A percentile compares a stretch with the other conserved stretches of the same genome.
phyloP scores from a whole-genome alignment of 2,797 vertebrate species.

The Labeo calbasu region DNA sequence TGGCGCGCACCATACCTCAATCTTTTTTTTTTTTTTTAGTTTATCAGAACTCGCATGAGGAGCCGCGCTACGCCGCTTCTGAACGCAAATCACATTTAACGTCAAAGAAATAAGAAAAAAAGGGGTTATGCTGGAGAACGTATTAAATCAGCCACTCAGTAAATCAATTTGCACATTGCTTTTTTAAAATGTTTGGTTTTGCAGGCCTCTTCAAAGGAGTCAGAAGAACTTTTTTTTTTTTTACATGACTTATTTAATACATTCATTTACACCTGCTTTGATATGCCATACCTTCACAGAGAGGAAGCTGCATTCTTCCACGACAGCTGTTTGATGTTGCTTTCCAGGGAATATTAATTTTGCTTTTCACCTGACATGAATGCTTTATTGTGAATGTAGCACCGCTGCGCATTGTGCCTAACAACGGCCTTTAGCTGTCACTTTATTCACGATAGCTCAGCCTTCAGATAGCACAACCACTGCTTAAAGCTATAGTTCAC shows the following conservation, averaged over 20 bases:
- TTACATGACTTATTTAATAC: conserved; percentile 56
- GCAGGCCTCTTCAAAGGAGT: conserved; percentile 25
- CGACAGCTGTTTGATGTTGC: conserved; percentile 62
- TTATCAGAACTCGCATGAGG: neutral
- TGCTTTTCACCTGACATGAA: conserved; percentile 52
- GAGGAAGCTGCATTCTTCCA: conserved; percentile 37
- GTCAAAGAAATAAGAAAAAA: conserved; percentile 46
- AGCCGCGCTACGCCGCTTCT: neutral
- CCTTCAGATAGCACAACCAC: neutral
- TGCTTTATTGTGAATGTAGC: conserved; percentile 23
- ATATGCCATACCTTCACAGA: conserved; percentile 50
- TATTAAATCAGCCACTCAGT: neutral
- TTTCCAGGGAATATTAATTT: conserved; percentile 59
- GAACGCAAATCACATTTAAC: conserved; percentile 12
- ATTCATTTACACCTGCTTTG: conserved; percentile 65
- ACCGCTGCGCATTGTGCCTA: neutral
- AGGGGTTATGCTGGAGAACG: neutral
- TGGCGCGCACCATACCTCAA: conserved; percentile 60
- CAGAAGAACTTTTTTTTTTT: conserved; percentile 31
- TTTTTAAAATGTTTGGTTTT: neutral
- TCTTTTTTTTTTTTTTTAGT: conserved; percentile 19
- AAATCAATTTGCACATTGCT: neutral
- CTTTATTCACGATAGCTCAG: conserved; percentile 1
- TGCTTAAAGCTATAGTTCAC: neutral
- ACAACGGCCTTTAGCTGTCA: neutral